Evolutionary conservation across 37 sponge, comb jelly and placozoan species (phyloP).

Genomic region (Hexactinellida sp.): DNA sequence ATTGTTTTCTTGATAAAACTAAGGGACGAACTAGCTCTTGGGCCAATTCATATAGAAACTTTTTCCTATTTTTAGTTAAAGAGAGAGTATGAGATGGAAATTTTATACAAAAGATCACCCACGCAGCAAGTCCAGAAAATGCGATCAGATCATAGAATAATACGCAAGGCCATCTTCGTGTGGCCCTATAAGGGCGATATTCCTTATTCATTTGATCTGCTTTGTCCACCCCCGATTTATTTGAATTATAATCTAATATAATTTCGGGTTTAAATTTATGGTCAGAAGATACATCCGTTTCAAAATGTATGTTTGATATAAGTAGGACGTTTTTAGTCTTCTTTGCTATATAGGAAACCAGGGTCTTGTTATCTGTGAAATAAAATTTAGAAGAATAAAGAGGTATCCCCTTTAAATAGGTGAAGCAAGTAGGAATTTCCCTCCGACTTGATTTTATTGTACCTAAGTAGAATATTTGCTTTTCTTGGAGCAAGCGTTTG

Average conservation of each 20-base stretch:
- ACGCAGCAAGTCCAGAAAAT: not conserved
- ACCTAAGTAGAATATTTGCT: not conserved
- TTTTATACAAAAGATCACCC: not conserved
- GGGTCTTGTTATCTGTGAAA: not conserved
- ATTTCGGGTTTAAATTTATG: not conserved
- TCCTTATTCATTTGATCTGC: not conserved
- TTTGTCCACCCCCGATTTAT: not conserved
- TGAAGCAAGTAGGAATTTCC: not conserved
- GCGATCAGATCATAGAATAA: not conserved
- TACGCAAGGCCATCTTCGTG: not conserved
- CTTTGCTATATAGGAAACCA: not conserved
- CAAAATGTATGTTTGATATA: not conserved
- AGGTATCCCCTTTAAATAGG: not conserved
- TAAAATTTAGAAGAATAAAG: not conserved
- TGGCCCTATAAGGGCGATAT: not conserved
- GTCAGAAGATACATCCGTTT: not conserved
- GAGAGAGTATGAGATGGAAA: not conserved
- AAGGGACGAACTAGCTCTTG: not conserved
- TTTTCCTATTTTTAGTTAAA: not conserved
- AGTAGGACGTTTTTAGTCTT: not conserved
- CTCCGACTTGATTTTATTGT: not conserved
- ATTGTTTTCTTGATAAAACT: not conserved
- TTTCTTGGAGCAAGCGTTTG: not conserved
- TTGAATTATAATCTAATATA: not conserved
- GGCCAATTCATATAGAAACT: not conserved